Evolutionary conservation across 2,888 invertebrate genomes (phyloP).

Genomic region (Lepidochrysops patricia): DNA sequence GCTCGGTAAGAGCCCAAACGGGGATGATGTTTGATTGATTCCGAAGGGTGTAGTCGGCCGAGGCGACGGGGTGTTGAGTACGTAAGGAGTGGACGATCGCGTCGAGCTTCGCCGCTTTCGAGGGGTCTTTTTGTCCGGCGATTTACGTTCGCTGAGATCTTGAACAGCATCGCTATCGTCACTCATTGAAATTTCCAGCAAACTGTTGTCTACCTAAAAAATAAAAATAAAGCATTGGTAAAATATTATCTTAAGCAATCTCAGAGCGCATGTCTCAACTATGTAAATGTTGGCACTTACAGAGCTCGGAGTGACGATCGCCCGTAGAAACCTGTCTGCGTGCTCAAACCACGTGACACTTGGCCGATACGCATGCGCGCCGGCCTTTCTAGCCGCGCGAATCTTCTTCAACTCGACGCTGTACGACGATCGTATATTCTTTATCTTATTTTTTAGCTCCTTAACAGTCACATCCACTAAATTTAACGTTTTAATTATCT

Average conservation of each 20-base stretch:
- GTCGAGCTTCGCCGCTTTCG: slow-evolving; percentile 65
- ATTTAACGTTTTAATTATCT: slow-evolving; percentile 64
- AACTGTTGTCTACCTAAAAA: slow-evolving; percentile 61
- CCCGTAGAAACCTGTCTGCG: slow-evolving; percentile 72
- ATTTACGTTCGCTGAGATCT: slow-evolving; percentile 63
- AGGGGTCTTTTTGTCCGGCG: slow-evolving; percentile 64
- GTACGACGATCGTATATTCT: slow-evolving; percentile 70
- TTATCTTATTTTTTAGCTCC: slow-evolving; percentile 71
- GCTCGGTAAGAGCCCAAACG: slow-evolving; percentile 57
- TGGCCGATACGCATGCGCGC: slow-evolving; percentile 72
- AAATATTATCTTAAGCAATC: slow-evolving; percentile 27
- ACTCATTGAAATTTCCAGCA: slow-evolving; percentile 62
- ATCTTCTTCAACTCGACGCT: slow-evolving; percentile 72
- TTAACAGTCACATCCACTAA: slow-evolving; percentile 65
- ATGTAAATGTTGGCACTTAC: slow-evolving; percentile 42
- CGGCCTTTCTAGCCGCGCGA: slow-evolving; percentile 69
- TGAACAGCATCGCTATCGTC: slow-evolving; percentile 68
- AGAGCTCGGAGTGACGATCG: slow-evolving; percentile 71
- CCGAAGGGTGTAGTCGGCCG: slow-evolving; percentile 66
- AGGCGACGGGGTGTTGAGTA: slow-evolving; percentile 64
- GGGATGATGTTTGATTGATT: slow-evolving; percentile 44
- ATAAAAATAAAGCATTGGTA: slow-evolving; percentile 33
- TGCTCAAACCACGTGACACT: slow-evolving; percentile 74
- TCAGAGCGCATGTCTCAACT: slow-evolving; percentile 29
- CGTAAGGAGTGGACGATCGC: slow-evolving; percentile 63